phyloP scores from a whole-genome alignment of 2,797 vertebrate genomes.

The Pogoniulus pusillus region DNA sequence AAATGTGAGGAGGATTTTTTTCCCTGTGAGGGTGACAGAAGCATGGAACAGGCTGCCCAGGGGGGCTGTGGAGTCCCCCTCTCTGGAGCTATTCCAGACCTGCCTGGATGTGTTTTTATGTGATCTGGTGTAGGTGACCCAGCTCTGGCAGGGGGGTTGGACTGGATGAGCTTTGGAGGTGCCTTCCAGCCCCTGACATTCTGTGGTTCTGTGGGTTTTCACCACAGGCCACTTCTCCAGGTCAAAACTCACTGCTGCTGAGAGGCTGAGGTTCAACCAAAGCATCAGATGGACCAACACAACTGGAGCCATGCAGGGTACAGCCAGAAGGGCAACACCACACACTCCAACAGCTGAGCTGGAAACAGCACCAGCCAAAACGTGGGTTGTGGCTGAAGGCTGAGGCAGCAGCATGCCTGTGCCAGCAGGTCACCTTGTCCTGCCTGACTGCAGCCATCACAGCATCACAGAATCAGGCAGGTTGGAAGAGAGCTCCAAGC shows the following conservation, averaged over 20 bases:
- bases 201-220: slow-evolving; percentile 22
- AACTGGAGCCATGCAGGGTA: not conserved
- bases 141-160: no score
- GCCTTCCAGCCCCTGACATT: no score
- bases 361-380: not conserved
- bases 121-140: no score
- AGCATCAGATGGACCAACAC: not conserved
- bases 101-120: no score
- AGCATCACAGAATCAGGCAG: no score
- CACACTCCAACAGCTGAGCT: not conserved
- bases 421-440: not conserved
- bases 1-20: no score
- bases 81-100: no score
- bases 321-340: not conserved
- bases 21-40: no score
- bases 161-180: no score
- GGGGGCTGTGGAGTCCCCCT: no score
- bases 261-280: not conserved
- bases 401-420: not conserved
- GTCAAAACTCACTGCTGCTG: not conserved
- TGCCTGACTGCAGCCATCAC: accelerated
- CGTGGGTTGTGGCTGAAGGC: not conserved
- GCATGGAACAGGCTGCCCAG: no score
- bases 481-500: no score
- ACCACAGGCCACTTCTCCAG: not conserved